Evolutionary conservation across 1,140 invertebrate species (phyloP), one percentile per base, ranked within the genome.

Genomic region (Maniola jurtina): DNA sequence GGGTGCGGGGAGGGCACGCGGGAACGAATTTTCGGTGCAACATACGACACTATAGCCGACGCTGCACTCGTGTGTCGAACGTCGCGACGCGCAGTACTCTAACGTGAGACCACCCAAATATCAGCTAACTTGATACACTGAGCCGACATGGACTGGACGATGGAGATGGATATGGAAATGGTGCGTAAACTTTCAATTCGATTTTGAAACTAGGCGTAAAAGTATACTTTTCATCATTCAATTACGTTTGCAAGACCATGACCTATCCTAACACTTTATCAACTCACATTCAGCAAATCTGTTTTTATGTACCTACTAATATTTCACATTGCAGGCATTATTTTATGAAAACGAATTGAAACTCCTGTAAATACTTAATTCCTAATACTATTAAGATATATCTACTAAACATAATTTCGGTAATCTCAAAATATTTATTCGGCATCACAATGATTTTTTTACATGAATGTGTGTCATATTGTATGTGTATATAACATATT

Each of bases 11-110:
- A 72, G 71, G 74, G 74, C 70, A 72, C 68, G 80, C 79, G 82
- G 81, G 84, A 84, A 83, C 84, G 84, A 89, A 89, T 80, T 88
- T 89, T 89, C 86, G 87, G 87, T 89, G 87, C 87, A 89, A 87
- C 82, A 85, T 68, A 80, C 83, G 75, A 84, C 79, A 81, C 80
- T 78, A 85, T 80, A 77, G 81, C 88, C 77, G 78, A 85, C 82
- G 79, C 84, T 90, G 87, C 87, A 90, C 84, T 90, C 86, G 83
- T 81, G 83, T 84, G 85, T 80, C 72, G 84, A 81, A 83, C 81
- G 84, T 83, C 88, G 88, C 84, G 83, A 86, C 84, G 88, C 83
- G 83, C 81, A 83, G 78, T 86, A 78, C 80, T 80, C 79, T 88
- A 68, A 71, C 75, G 76, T 75, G 73, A 73, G 69, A 73, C 68